Conservation (phyloP, 1,140 invertebrate species). For the Trigoniulus corallinus region DNA sequence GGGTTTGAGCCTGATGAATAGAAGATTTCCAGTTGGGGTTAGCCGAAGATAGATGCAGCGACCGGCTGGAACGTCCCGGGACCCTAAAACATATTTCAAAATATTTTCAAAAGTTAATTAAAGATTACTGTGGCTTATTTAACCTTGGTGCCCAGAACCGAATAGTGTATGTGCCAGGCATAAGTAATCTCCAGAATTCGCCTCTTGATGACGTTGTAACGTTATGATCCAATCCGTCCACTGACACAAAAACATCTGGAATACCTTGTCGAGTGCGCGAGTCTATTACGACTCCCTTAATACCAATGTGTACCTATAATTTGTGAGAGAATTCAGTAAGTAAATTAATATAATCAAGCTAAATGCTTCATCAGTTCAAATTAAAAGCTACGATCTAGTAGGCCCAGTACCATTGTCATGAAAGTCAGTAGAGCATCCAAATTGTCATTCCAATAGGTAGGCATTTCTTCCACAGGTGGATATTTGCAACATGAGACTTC, state of each 20-base stretch:
- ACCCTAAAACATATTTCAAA: neutral
- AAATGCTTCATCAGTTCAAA: too few relatives aligned
- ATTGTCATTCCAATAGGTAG: slow-evolving; percentile 70
- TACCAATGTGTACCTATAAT: slow-evolving; percentile 51
- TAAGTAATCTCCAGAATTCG: slow-evolving; percentile 70
- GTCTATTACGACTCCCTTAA: slow-evolving; percentile 42
- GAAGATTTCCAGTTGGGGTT: too few relatives aligned
- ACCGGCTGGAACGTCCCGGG: too few relatives aligned
- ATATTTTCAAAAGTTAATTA: neutral
- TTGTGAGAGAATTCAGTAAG: neutral
- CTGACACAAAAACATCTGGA: slow-evolving; percentile 46
- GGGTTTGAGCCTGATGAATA: too few relatives aligned
- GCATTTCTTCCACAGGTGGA: slow-evolving; percentile 48
- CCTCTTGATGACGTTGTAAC: slow-evolving; percentile 54
- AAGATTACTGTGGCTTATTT: slow-evolving; percentile 38
- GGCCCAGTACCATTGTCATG: slow-evolving; percentile 32
- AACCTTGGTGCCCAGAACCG: slow-evolving; percentile 45
- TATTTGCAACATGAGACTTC: slow-evolving; percentile 94
- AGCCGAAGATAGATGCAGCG: too few relatives aligned
- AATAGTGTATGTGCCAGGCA: slow-evolving; percentile 53
- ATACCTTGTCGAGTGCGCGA: slow-evolving; percentile 12
- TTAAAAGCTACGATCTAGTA: neutral
- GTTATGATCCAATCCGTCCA: slow-evolving; percentile 52
- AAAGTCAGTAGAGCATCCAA: slow-evolving; percentile 68
- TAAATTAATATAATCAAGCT: too few relatives aligned